A percentile compares a stretch with the other conserved stretches of the same genome.
These are phyloP conservation scores for Orthosia incerta DNA, from an alignment of 2,888 invertebrate genomes.

Conservation along the genomic window DNA sequence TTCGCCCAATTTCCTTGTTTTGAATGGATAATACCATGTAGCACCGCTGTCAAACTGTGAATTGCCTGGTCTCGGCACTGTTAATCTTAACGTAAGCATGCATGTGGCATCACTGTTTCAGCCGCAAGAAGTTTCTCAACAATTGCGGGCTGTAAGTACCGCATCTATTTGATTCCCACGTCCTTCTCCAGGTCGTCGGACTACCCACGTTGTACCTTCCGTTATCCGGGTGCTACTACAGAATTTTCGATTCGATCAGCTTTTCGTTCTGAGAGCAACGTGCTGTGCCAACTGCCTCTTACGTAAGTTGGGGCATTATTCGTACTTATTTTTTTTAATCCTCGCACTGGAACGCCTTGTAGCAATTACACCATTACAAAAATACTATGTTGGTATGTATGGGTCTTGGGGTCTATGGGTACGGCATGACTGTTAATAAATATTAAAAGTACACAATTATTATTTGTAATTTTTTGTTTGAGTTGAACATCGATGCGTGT, in stretches of 20 bases:
- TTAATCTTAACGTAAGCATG: not conserved
- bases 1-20: not conserved
- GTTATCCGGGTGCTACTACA: not conserved
- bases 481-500: conserved; percentile 50
- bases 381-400: not conserved
- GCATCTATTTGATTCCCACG: not conserved
- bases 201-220: no score
- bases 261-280: not conserved
- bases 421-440: not conserved
- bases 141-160: not conserved
- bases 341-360: no score
- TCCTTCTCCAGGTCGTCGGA: not conserved
- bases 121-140: not conserved
- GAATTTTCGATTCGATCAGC: not conserved
- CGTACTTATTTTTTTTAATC: no score
- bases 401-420: not conserved
- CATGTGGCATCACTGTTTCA: not conserved
- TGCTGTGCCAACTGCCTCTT: not conserved
- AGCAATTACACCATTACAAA: no score
- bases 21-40: not conserved
- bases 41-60: not conserved
- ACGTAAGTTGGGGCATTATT: not conserved
- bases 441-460: not conserved
- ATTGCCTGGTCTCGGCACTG: not conserved
- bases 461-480: conserved; percentile 12